Evolutionary conservation across 2,113 vertebrate species (phyloP), one percentile per base, ranked within the genome.

Genomic region (Sylvia atricapilla): DNA sequence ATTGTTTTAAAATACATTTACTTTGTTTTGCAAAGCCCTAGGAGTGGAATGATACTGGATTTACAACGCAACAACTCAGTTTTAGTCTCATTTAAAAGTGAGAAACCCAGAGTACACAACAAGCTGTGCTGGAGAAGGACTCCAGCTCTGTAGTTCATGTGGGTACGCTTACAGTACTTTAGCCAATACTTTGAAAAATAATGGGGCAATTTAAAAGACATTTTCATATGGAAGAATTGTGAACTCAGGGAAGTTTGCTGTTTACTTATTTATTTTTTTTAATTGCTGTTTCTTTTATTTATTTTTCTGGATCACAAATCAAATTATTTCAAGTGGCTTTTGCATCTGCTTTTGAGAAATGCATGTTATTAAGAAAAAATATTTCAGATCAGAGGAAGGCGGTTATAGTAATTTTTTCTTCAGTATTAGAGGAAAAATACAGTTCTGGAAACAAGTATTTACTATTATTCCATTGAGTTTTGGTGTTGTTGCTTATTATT

Each of bases 131-230:
- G 53, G 15, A 64, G 21, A 68, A 41, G 7, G 14, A 59, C 19
- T 70, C 6, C 24, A 79, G 11, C 5, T 55, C 23, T 52, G 12
- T 21, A 80, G 33, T n/a, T 64, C 9, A 5, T 31, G 15, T 28
- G 2, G 15, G 7, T 43, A 35, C 2, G 17, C 9, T 12, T 55
- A 9, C 9, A 67, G 23, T 0, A 2, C 3, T 85, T 70, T 77
- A 87, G 25, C 15, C 18, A 49, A 22, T 11, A 33, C 18, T 70
- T 77, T 43, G 37, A 50, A 35, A 77, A 73, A 58, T 9, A 8
- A 56, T 70, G 17, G 3, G 10, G 8, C 28, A 90, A 37, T 25
- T 49, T 1, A 1, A 12, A 13, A 44, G 11, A 37, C 67, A 11
- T 37, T 86, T 80, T 80, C 11, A 8, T 46, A 25, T 3, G 3